phyloP scores from a whole-genome alignment of 2,888 invertebrate genomes.

The Ornithoptera alexandrae region DNA sequence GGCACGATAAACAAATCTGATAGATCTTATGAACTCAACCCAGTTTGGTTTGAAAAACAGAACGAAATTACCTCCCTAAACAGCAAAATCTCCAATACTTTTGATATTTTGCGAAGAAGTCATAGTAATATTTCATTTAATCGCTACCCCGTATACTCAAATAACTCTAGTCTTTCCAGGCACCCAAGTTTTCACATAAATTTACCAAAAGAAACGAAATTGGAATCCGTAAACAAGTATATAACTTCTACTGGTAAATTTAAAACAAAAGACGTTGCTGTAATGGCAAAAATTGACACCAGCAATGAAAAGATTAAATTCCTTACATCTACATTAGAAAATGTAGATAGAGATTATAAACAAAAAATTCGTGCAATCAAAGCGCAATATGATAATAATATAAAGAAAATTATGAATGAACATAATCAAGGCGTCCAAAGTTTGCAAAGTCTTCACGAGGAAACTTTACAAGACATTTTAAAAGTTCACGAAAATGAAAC shows the following conservation, averaged over 20 bases:
- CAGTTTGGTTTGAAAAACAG: not conserved
- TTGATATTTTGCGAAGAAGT: slow-evolving; percentile 40
- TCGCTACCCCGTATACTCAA: slow-evolving; percentile 6
- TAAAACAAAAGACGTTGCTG: slow-evolving; percentile 34
- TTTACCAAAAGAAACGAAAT: slow-evolving; percentile 11
- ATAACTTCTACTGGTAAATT: not conserved
- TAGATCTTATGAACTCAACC: not conserved
- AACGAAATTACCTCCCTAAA: slow-evolving; percentile 1
- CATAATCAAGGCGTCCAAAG: slow-evolving; percentile 78
- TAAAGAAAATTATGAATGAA: slow-evolving; percentile 73
- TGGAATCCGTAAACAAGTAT: slow-evolving; percentile 1
- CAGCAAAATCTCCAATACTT: not conserved
- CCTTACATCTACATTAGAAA: slow-evolving; percentile 56
- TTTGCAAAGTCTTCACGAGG: slow-evolving; percentile 77
- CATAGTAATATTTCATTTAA: slow-evolving; percentile 47
- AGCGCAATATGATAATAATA: slow-evolving; percentile 76
- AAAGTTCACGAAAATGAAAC: slow-evolving; percentile 76
- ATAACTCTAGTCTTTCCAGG: slow-evolving; percentile 4
- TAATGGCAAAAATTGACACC: slow-evolving; percentile 54
- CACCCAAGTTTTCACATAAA: not conserved
- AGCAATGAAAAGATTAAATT: slow-evolving; percentile 56
- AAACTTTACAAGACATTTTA: slow-evolving; percentile 68
- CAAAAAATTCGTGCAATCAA: slow-evolving; percentile 71
- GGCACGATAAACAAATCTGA: not conserved
- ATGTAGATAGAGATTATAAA: slow-evolving; percentile 60